Evolutionary conservation across 2,888 invertebrate genomes (phyloP).

Genomic region (Conops quadrifasciatus): DNA sequence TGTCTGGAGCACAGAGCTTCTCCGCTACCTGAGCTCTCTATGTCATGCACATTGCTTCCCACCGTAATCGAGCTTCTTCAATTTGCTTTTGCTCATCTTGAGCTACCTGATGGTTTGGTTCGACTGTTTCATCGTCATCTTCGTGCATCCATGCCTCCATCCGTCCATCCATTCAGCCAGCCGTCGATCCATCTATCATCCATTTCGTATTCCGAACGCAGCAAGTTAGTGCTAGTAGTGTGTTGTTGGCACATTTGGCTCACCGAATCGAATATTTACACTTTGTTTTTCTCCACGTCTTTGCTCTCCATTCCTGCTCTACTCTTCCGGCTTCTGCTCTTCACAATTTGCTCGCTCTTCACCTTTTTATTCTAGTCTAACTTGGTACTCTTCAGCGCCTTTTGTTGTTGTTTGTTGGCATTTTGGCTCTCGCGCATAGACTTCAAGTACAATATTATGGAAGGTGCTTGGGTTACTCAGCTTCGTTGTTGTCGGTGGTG

Average conservation of each 20-base stretch:
- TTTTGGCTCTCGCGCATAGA: conserved; percentile 27
- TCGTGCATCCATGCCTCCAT: not conserved
- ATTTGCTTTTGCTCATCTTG: not conserved
- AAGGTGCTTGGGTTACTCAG: not conserved
- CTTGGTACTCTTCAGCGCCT: conserved; percentile 2
- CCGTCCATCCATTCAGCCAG: not conserved
- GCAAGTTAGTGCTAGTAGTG: not conserved
- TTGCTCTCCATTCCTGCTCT: not conserved
- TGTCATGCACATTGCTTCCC: not conserved
- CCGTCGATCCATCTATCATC: conserved; percentile 4
- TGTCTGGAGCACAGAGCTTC: conserved; percentile 5
- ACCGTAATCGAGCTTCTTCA: not conserved
- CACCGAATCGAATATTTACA: not conserved
- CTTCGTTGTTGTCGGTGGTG: not conserved
- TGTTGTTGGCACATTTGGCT: conserved; percentile 15
- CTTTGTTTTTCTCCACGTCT: not conserved
- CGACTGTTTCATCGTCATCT: conserved; percentile 1
- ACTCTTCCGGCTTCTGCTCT: not conserved
- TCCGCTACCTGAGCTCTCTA: conserved; percentile 11
- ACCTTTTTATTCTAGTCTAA: no score
- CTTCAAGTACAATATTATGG: conserved; percentile 23
- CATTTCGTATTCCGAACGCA: not conserved
- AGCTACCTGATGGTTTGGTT: not conserved
- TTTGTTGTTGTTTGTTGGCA: conserved; percentile 9
- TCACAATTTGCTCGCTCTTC: not conserved